phyloP scores from a whole-genome alignment of 2,113 vertebrate species.

The Actenoides lindsayi region DNA sequence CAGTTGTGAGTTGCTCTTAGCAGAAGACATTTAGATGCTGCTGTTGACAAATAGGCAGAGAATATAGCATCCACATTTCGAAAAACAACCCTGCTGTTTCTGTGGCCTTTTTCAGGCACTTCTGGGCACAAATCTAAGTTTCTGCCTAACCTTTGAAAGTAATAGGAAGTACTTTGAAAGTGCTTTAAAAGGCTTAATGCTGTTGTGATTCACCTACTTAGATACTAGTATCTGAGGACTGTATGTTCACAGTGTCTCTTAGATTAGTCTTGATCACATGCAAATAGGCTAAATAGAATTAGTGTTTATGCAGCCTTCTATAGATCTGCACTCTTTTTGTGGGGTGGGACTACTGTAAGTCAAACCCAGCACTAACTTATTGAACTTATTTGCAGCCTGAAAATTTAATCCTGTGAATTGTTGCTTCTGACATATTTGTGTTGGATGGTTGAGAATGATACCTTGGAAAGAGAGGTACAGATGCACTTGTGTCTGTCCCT shows the following conservation, averaged over 20 bases:
- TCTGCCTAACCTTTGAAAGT: neutral
- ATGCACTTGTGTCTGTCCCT: accelerated
- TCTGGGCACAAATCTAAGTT: neutral
- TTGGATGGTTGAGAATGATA: neutral
- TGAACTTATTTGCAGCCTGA: neutral
- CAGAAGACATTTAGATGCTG: neutral
- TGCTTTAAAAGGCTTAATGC: neutral
- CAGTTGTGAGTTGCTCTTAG: neutral
- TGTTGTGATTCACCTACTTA: neutral
- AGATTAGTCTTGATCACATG: neutral
- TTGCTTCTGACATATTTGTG: neutral
- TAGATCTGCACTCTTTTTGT: neutral
- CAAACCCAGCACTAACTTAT: neutral
- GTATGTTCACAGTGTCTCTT: neutral
- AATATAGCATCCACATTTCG: neutral
- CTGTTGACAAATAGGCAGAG: neutral
- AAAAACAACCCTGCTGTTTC: neutral
- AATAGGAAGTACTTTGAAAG: neutral
- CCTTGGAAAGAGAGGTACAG: neutral
- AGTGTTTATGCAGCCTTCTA: neutral
- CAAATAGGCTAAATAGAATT: neutral
- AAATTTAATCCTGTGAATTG: neutral
- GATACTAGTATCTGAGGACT: neutral
- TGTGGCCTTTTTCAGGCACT: neutral
- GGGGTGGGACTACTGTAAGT: neutral